These are phyloP conservation scores for Clavelina lepadiformis DNA, from an alignment of 23 tunicate genomes.

Conservation along the genomic window DNA sequence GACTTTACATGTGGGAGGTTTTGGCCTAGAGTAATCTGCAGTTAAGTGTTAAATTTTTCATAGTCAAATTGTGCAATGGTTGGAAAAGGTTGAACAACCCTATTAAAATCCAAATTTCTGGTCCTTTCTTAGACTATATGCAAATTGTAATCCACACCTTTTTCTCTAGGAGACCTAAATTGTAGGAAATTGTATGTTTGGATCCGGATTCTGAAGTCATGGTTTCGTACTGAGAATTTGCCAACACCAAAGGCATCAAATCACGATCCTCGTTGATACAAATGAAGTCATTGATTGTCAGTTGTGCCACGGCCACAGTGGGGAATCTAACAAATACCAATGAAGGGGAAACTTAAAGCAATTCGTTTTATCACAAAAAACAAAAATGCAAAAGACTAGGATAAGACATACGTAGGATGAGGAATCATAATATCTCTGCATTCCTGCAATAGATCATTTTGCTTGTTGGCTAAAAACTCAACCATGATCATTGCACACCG, in stretches of 20 bases:
- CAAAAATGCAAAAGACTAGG: neutral
- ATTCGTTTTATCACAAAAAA: neutral
- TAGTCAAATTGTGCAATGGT: too few relatives aligned
- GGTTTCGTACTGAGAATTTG: constrained; percentile 32
- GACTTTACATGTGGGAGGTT: too few relatives aligned
- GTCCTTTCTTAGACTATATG: too few relatives aligned
- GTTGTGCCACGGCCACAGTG: constrained; percentile 9
- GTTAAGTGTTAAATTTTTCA: too few relatives aligned
- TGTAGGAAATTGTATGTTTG: constrained; percentile 16
- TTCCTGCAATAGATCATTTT: constrained; percentile 36
- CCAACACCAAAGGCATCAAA: constrained; percentile 29
- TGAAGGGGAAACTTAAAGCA: neutral
- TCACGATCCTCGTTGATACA: constrained; percentile 34
- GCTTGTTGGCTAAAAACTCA: constrained; percentile 47
- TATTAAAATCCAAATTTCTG: too few relatives aligned
- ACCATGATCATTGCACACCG: constrained; percentile 53
- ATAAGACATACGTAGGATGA: constrained; percentile 22
- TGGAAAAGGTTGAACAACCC: too few relatives aligned
- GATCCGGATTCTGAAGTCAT: constrained; percentile 8
- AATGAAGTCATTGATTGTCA: constrained; percentile 21
- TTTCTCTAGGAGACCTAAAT: constrained; percentile 43
- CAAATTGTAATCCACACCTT: too few relatives aligned
- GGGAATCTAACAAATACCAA: constrained; percentile 25
- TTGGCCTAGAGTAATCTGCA: too few relatives aligned
- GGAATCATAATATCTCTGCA: constrained; percentile 34